phyloP scores from a whole-genome alignment of 2,797 vertebrate genomes.

The Enteromius mattozi region DNA sequence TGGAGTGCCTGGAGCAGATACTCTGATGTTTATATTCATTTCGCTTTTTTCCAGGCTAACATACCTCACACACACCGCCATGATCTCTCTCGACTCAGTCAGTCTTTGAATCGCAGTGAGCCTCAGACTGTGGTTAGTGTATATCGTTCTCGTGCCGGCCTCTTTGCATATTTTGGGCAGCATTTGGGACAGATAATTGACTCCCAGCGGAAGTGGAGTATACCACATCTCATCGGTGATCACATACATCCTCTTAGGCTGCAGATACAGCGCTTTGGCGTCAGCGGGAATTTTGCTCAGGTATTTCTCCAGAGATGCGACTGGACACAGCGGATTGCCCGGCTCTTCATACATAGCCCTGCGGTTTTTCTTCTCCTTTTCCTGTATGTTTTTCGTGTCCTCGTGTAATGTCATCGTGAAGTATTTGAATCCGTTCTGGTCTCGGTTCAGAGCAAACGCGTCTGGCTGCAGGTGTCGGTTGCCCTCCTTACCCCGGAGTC shows the following conservation, averaged over 20 bases:
- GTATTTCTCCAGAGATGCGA: slow-evolving; percentile 42
- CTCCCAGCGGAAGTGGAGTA: slow-evolving; percentile 37
- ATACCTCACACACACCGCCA: slow-evolving; percentile 26
- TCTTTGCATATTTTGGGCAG: slow-evolving; percentile 59
- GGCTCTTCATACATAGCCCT: slow-evolving; percentile 49
- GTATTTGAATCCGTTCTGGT: slow-evolving; percentile 49
- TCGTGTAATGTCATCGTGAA: slow-evolving; percentile 47
- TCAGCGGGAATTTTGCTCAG: slow-evolving; percentile 23
- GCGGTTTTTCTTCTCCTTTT: slow-evolving; percentile 19
- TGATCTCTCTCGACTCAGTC: slow-evolving; percentile 21
- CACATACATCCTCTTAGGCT: slow-evolving; percentile 41
- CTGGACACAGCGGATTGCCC: slow-evolving; percentile 44
- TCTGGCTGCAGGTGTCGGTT: slow-evolving; percentile 45
- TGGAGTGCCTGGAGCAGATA: background rate
- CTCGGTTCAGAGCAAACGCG: slow-evolving; percentile 5
- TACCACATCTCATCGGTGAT: slow-evolving; percentile 47
- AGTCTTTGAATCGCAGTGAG: slow-evolving; percentile 28
- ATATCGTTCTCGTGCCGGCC: slow-evolving; percentile 26
- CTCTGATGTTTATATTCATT: background rate
- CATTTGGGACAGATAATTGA: slow-evolving; percentile 60
- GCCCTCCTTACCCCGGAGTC: slow-evolving; percentile 40
- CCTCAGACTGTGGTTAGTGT: slow-evolving; percentile 49
- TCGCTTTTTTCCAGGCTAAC: background rate
- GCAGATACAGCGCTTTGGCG: slow-evolving; percentile 31
- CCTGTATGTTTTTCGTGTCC: slow-evolving; percentile 32